Conservation (phyloP, 53 echinoderm and acorn worm species). For the Zoroaster sp. region DNA sequence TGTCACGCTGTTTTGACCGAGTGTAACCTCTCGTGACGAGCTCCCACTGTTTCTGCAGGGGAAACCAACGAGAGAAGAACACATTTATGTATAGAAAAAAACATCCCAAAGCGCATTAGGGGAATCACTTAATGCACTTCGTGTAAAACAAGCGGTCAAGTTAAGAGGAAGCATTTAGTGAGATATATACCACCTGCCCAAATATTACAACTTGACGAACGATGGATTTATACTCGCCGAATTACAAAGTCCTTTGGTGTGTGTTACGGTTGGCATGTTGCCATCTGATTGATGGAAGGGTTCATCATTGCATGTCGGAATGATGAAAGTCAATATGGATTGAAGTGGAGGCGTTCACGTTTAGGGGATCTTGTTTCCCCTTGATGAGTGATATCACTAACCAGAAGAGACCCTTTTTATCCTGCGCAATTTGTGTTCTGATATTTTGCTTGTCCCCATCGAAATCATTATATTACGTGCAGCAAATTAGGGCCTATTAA, state of each 20-base stretch:
- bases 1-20: too few relatives aligned
- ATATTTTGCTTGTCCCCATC: too few relatives aligned
- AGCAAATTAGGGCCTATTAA: too few relatives aligned
- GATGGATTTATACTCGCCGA: conserved; percentile 9
- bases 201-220: conserved; percentile 42
- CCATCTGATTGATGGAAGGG: background rate
- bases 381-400: conserved; percentile 29
- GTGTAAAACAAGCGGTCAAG: background rate
- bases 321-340: conserved; percentile 20
- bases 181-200: conserved; percentile 45
- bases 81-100: too few relatives aligned
- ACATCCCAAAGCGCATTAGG: too few relatives aligned
- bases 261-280: background rate
- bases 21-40: too few relatives aligned
- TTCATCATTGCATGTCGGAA: background rate
- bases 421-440: too few relatives aligned
- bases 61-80: too few relatives aligned
- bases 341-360: background rate
- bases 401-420: too few relatives aligned
- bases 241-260: background rate
- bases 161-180: background rate
- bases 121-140: conserved; percentile 7
- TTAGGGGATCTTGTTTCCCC: background rate
- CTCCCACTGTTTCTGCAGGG: too few relatives aligned
- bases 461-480: too few relatives aligned